phyloP scores from a whole-genome alignment of 2,113 vertebrate genomes.

The Verasper variegatus region DNA sequence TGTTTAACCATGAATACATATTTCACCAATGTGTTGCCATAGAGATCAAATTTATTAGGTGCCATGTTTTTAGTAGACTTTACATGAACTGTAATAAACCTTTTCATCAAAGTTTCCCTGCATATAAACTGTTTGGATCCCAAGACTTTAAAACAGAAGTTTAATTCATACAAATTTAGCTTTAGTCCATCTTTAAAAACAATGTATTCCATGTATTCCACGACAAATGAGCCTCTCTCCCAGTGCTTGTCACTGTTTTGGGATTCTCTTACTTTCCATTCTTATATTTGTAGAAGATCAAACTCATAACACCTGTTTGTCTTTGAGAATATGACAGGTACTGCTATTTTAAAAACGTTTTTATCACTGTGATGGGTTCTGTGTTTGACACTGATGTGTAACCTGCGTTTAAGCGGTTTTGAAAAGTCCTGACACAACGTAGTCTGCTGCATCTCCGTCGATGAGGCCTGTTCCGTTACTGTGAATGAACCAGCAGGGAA shows the following conservation, averaged over 20 bases:
- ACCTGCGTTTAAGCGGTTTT: slow-evolving; percentile 48
- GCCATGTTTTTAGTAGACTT: background rate
- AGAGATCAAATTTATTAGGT: slow-evolving; percentile 4
- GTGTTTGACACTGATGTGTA: background rate
- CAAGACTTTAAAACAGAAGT: too few species aligned
- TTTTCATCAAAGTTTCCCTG: background rate
- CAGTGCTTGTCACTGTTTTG: background rate
- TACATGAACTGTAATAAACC: background rate
- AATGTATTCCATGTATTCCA: background rate
- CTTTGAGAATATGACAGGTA: background rate
- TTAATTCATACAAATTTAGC: too few species aligned
- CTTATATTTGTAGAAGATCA: background rate
- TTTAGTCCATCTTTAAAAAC: too few species aligned
- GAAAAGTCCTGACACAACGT: slow-evolving; percentile 83
- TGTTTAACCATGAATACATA: background rate
- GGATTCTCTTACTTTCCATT: background rate
- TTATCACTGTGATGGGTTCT: background rate
- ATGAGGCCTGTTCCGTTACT: slow-evolving; percentile 90
- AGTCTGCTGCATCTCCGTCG: slow-evolving; percentile 87
- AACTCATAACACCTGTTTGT: background rate
- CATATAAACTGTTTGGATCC: background rate
- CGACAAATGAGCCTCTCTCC: background rate
- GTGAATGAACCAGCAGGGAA: slow-evolving; percentile 95
- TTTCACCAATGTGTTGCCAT: background rate
- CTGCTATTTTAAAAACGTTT: slow-evolving; percentile 9